A percentile compares a stretch with the other conserved stretches of the same genome.
phyloP scores from a whole-genome alignment of 1,140 invertebrate genomes.

The Trigoniulus corallinus region DNA sequence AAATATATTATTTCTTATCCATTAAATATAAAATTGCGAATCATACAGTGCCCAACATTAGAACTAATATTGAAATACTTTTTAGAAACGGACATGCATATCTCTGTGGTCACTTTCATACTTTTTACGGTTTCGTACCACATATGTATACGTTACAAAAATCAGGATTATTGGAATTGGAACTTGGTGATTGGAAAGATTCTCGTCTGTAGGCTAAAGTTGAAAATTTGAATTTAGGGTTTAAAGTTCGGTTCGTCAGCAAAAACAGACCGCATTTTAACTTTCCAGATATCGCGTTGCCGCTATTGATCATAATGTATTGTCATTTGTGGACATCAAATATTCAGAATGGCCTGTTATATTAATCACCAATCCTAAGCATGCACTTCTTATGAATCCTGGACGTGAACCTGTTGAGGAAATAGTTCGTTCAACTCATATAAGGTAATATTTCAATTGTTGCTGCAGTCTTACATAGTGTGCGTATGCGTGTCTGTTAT shows the following conservation, averaged over 20 bases:
- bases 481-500: not conserved
- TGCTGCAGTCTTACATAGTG: no score
- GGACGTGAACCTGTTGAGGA: conserved; percentile 50
- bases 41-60: no score
- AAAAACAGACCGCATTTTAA: not conserved
- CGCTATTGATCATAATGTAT: conserved; percentile 71
- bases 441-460: conserved; percentile 50
- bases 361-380: conserved; percentile 77
- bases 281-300: conserved; percentile 51
- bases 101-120: conserved; percentile 86
- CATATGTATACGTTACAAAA: conserved; percentile 77
- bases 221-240: not conserved
- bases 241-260: not conserved
- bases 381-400: conserved; percentile 52
- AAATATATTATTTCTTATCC: conserved; percentile 4
- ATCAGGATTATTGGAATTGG: conserved; percentile 68
- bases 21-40: no score
- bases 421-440: conserved; percentile 54
- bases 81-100: conserved; percentile 44
- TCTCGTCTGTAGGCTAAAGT: conserved; percentile 50
- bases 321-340: conserved; percentile 69
- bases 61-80: conserved; percentile 1
- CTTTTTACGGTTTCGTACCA: conserved; percentile 52
- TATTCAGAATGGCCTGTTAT: conserved; percentile 63
- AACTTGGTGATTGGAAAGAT: conserved; percentile 87